Evolutionary conservation across 2,888 invertebrate species (phyloP), one percentile per base, ranked within the genome.

Genomic region (Dasysyrphus albostriatus): DNA sequence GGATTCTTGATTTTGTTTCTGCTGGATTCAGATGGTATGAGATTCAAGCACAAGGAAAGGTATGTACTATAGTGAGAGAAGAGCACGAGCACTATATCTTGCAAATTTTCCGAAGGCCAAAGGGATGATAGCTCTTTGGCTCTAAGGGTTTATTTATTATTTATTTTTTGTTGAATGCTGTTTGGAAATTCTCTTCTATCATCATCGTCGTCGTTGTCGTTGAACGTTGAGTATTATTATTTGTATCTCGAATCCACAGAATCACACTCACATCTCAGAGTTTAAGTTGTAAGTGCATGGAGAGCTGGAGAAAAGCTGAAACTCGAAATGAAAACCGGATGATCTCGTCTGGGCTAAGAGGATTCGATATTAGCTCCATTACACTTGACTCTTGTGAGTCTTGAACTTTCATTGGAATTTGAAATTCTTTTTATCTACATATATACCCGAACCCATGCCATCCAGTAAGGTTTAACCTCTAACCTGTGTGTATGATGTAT

Each of bases 131-230:
- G 75, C 75, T 77, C 77, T 34, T 77, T 70, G 72, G 72, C 80
- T 54, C 69, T 59, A 54, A 69, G 69, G 70, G 14, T 54, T 67
- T 78, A 82, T 78, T 78, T 74, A 87, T 87, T 78, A 87, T 87
- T 82, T 73, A 85, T 81, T 67, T 77, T 74, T 47, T 47, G 61
- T 67, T 72, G 75, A 70, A 76, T 76, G 65, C 72, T 87, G 63
- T 78, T 87, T 82, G 78, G 65, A 82, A 82, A 82, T 87, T 87
- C 82, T 65, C 85, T 82, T 82, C 82, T 70, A 75, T 87, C 82
- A 82, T 87, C 73, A 77, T 63, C 44, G 10, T 32, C 12, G 10
- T 61, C 59, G 24, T 42, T 5, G 3, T 56, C 58, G 16, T 16
- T n/a, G 12, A 39, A n/a, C 12, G 5, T 59, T 39, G 61, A 61